Evolutionary conservation across 2,113 vertebrate genomes (phyloP).

Genomic region (Hyaena hyaena): DNA sequence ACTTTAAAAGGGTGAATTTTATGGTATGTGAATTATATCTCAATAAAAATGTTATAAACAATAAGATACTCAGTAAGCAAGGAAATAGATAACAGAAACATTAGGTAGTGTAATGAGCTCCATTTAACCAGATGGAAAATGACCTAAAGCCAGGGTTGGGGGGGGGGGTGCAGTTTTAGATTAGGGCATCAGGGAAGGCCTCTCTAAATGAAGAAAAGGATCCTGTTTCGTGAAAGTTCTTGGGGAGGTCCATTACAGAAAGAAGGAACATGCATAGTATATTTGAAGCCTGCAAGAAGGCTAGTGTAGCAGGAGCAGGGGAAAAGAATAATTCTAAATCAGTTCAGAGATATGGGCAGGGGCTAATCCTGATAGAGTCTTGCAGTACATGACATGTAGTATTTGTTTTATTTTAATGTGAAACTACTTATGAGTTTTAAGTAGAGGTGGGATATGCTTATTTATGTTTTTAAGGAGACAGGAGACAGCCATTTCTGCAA

Average conservation of each 20-base stretch:
- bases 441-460: neutral
- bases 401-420: neutral
- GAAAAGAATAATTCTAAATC: neutral
- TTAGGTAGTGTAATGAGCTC: neutral
- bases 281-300: neutral
- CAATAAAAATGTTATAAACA: conserved; percentile 27
- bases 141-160: neutral
- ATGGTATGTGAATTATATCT: conserved; percentile 16
- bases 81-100: neutral
- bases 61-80: neutral
- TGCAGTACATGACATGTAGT: neutral
- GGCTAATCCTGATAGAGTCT: neutral
- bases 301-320: neutral
- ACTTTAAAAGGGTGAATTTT: neutral
- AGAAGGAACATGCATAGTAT: neutral
- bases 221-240: neutral
- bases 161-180: neutral
- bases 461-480: neutral
- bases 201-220: neutral
- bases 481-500: neutral
- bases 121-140: neutral
- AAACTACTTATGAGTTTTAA: neutral
- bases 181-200: neutral
- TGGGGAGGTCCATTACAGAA: neutral
- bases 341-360: neutral